Percentiles rank a stretch among this genome's conserved stretches.
Conservation (phyloP, 1,140 invertebrate species). For the Mycetomoellerius zeteki region DNA sequence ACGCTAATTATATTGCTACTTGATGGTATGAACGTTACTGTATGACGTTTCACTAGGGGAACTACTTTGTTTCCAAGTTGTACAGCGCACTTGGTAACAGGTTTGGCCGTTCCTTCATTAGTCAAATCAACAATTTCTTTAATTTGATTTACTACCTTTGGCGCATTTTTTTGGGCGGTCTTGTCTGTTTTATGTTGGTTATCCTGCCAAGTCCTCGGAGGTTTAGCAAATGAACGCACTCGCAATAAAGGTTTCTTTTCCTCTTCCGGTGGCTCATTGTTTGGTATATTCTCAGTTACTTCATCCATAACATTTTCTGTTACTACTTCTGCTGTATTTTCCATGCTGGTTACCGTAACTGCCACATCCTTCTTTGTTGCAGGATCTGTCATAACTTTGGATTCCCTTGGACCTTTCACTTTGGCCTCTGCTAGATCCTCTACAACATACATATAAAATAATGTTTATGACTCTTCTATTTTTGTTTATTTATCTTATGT, state of each 20-base stretch:
- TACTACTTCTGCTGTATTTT: neutral
- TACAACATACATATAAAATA: slow-evolving; percentile 66
- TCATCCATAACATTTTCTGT: neutral
- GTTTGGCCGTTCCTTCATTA: slow-evolving; percentile 1
- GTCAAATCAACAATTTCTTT: slow-evolving; percentile 68
- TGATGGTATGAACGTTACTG: slow-evolving; percentile 49
- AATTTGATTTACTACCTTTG: slow-evolving; percentile 5
- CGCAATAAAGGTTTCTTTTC: slow-evolving; percentile 74
- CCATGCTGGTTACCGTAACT: neutral
- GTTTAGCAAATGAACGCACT: slow-evolving; percentile 82
- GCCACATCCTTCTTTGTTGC: neutral
- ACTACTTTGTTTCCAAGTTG: slow-evolving; percentile 15
- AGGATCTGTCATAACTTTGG: slow-evolving; percentile 12
- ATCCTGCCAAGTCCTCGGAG: slow-evolving; percentile 78
- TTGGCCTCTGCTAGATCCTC: slow-evolving; percentile 43
- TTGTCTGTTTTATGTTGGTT: slow-evolving; percentile 51
- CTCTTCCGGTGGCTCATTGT: slow-evolving; percentile 6
- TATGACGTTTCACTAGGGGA: slow-evolving; percentile 51
- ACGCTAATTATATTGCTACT: slow-evolving; percentile 60
- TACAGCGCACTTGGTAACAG: neutral
- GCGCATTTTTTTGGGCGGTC: neutral
- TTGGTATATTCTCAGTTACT: neutral
- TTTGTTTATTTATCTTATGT: slow-evolving; percentile 38
- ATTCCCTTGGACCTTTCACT: neutral
- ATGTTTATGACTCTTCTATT: slow-evolving; percentile 48